Conservation (phyloP, 2,113 vertebrate species). For the Alexandromys fortis region DNA sequence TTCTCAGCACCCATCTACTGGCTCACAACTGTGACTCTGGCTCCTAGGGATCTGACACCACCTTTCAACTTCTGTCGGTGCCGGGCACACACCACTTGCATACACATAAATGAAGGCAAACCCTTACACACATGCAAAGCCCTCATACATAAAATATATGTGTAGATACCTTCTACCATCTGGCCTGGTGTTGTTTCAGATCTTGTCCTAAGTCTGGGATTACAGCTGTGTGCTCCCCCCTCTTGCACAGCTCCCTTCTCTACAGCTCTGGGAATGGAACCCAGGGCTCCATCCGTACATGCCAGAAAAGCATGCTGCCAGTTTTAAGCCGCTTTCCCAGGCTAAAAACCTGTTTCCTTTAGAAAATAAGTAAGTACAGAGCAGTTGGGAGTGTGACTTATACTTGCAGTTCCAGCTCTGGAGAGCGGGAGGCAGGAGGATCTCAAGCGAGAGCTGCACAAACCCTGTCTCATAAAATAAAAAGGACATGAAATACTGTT, state of each 20-base stretch:
- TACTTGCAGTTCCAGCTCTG: neutral
- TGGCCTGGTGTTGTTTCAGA: neutral
- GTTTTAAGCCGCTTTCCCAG: neutral
- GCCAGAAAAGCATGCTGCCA: neutral
- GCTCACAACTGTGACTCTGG: neutral
- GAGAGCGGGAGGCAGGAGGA: neutral
- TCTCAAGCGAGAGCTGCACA: neutral
- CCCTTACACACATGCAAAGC: neutral
- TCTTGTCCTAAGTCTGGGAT: neutral
- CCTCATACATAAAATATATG: neutral
- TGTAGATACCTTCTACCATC: too few relatives aligned
- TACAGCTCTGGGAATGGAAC: neutral
- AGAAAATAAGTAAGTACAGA: neutral
- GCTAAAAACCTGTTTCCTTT: neutral
- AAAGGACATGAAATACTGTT: neutral
- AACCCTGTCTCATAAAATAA: neutral
- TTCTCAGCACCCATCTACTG: neutral
- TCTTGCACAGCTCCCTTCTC: too few relatives aligned
- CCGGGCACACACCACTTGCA: neutral
- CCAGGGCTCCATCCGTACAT: neutral
- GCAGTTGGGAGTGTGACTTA: neutral
- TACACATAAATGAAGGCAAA: neutral
- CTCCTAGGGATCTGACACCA: neutral
- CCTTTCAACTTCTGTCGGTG: neutral
- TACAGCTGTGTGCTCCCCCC: neutral